Base-by-base conservation (phyloP, 2,113 vertebrate species). In the Mirza zaza region DNA sequence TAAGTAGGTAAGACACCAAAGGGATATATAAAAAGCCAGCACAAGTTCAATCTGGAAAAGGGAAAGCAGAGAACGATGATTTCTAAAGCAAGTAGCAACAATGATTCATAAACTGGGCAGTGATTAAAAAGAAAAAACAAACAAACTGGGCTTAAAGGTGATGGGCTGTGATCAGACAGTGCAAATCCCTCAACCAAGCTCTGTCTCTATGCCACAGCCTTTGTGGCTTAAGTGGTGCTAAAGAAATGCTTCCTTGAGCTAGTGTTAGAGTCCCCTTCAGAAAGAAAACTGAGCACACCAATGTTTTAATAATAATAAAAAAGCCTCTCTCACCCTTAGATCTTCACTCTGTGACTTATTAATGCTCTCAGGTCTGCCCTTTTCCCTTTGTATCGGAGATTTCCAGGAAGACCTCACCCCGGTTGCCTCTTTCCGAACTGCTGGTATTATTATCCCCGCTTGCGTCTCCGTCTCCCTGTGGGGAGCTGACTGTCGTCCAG, bases 51-150 rank as follows among this genome's bases (percentile, higher is more conserved):
- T 61, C 80, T 82, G 34, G 73, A 79, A 70, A 75, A 68, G 29
- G 1, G n/a, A 45, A 90, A 57, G 6, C 17, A 21, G 71, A 80
- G 29, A 55, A 39, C 21, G 61, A 50, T 59, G 61, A 5, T 65
- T 87, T 82, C 85, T 59, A 73, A 77, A 88, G 93, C 45, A 85
- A 87, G 82, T 20, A n/a, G 85, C 91, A 85, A 73, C 85, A 73
- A 6, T 85, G 84, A 88, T 71, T 96, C 88, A 57, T 52, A 94
- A 75, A 50, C 67, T 93, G 67, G 80, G 67, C 93, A 52, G 2
- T 90, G 94, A 73, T 92, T 67, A 18, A 89, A 79, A 76, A 77
- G 50, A 77, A 63, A 76, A 63, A 76, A 25, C 23, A 42, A 45
- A 50, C 17, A 73, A 6, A 52, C 0, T 0, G 13, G 39, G 83